A percentile compares a stretch with the other conserved stretches of the same genome.
Conservation (phyloP, 2,888 invertebrate species). For the Autographa gamma region DNA sequence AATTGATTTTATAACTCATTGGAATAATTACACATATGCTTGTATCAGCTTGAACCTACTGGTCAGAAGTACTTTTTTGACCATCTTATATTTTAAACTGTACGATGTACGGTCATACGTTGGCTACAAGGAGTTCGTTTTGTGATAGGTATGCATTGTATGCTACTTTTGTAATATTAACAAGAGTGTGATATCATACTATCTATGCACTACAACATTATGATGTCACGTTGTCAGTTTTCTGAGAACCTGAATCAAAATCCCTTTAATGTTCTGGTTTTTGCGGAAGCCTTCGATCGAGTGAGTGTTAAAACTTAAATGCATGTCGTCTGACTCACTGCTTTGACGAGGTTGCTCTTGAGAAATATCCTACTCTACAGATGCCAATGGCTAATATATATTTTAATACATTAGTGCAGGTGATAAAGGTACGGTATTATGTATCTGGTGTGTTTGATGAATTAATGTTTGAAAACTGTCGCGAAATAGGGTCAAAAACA, state of each 20-base stretch:
- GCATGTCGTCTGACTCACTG: slow-evolving; percentile 68
- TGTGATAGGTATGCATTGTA: not conserved
- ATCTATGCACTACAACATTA: not conserved
- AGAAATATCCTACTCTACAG: slow-evolving; percentile 63
- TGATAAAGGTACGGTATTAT: too few species aligned
- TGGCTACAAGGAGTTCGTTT: not conserved
- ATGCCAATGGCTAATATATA: slow-evolving; percentile 49
- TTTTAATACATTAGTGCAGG: too few species aligned
- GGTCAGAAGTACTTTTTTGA: not conserved
- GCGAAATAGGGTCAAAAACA: too few species aligned
- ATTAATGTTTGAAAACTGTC: too few species aligned
- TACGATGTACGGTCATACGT: too few species aligned
- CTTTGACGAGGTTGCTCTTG: slow-evolving; percentile 71
- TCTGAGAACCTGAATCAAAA: slow-evolving; percentile 15
- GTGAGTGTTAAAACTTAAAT: slow-evolving; percentile 49
- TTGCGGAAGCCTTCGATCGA: slow-evolving; percentile 26
- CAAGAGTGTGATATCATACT: not conserved
- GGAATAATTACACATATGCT: not conserved
- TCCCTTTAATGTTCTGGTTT: slow-evolving; percentile 16
- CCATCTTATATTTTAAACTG: too few species aligned
- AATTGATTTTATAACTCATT: not conserved
- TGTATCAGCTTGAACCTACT: not conserved
- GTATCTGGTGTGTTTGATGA: too few species aligned
- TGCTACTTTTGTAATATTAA: not conserved
- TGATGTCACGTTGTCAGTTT: not conserved